Base-by-base conservation (phyloP, 1,140 invertebrate species). In the Mya arenaria region DNA sequence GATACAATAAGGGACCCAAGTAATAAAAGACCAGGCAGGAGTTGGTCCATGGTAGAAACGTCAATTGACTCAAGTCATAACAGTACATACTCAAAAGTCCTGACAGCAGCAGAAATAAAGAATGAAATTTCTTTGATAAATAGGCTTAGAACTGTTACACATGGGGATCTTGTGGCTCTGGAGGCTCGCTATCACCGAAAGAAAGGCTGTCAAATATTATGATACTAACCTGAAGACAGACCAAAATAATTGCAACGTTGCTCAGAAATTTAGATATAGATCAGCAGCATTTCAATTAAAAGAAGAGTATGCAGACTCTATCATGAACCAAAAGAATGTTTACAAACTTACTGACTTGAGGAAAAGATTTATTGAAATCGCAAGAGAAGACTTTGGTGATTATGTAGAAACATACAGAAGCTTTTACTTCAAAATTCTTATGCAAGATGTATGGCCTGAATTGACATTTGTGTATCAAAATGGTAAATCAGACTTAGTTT, bases 111-210 rank as follows among this genome's bases (percentile, higher is more conserved):
- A 52, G 19, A 52, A n/a, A 52, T n/a, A 52, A 17, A 23, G 19
- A 17, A 52, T 52, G 48, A 52, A n/a, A 23, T n/a, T 17, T 23
- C 17, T 52, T 17, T 52, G 19, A 52, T 52, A n/a, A 52, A 52
- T 52, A 23, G 48, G 19, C 48, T 8, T 52, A n/a, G 19, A 23
- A 52, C 17, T 52, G 17, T 52, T 52, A 17, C 48, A 52, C 19
- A 52, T 52, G 71, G 52, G 37, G 55, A 74, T 41, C 55, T 74
- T 41, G 71, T 74, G 6, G 55, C 71, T 39, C 19, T 74, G 4
- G 37, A 60, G 39, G 71, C 71, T 25, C 37, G 56, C 13, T 74
- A 74, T 60, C 71, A 60, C 36, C 34, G 56, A 56, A 37, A 62
- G 17, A 74, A 74, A 28, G 71, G 55, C 5, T 74, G 71, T 28